These are phyloP conservation scores for Erithacus rubecula DNA, from an alignment of 2,797 vertebrate species.

Conservation along the genomic window DNA sequence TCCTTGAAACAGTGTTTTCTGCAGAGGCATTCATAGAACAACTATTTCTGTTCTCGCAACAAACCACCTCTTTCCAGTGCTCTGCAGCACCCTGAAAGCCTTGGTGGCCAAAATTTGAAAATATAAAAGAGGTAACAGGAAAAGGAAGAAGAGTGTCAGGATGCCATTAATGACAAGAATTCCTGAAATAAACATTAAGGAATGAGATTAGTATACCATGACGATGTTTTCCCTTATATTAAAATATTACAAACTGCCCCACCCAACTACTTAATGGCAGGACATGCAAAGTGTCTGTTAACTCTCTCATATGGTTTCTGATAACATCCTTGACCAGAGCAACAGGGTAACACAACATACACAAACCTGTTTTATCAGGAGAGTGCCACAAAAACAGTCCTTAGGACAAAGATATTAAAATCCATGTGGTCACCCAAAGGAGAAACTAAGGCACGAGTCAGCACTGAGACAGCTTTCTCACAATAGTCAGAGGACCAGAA, in stretches of 20 bases:
- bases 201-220: neutral
- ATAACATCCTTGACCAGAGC: neutral
- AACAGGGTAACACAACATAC: neutral
- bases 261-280: neutral
- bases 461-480: neutral
- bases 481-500: neutral
- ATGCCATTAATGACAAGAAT: neutral
- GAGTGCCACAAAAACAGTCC: neutral
- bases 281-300: neutral
- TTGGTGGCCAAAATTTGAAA: neutral
- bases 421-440: neutral
- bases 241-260: neutral
- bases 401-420: neutral
- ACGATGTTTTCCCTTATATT: neutral
- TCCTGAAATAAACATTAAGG: neutral
- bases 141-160: neutral
- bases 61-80: neutral
- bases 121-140: neutral
- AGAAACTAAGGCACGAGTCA: neutral
- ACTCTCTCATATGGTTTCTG: neutral
- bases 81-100: neutral
- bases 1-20: neutral
- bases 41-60: neutral
- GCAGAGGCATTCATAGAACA: neutral
- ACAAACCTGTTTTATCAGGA: neutral